A percentile compares a stretch with the other conserved stretches of the same genome.
Conservation (phyloP, 2,113 vertebrate genomes). For the Caranx melampygus region DNA sequence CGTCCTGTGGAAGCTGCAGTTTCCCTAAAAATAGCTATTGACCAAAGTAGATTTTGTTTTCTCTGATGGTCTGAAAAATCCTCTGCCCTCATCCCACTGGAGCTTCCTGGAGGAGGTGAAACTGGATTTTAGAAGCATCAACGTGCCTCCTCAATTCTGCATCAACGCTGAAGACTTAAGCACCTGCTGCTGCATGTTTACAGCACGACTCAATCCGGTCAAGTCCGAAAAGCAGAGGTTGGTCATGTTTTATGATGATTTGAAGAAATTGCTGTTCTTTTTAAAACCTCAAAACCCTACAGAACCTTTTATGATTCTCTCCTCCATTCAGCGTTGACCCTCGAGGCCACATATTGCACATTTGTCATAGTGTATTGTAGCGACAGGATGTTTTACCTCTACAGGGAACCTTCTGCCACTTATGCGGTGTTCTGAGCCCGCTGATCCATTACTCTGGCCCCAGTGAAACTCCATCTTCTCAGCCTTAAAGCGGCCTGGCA, state of each 20-base stretch:
- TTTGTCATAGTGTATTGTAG: constrained; percentile 51
- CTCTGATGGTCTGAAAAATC: neutral
- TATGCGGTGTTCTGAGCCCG: constrained; percentile 97
- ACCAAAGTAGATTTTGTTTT: constrained; percentile 4
- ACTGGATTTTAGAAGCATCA: constrained; percentile 13
- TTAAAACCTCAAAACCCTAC: constrained; percentile 2
- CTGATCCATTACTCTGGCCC: constrained; percentile 95
- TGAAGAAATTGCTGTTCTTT: neutral
- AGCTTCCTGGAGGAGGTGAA: neutral
- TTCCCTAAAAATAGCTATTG: constrained; percentile 4
- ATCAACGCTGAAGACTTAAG: constrained; percentile 12
- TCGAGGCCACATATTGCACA: constrained; percentile 23
- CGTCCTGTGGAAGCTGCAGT: neutral
- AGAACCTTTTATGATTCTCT: constrained; percentile 15
- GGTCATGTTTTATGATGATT: neutral
- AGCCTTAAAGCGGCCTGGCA: constrained; percentile 97
- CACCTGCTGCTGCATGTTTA: neutral
- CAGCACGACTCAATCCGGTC: neutral
- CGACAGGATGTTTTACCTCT: constrained; percentile 84
- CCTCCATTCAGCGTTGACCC: constrained; percentile 27
- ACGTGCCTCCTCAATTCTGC: neutral
- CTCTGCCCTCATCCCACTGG: neutral
- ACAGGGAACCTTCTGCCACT: constrained; percentile 94
- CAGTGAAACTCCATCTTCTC: constrained; percentile 99
- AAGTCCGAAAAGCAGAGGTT: neutral